Evolutionary conservation across 2,797 vertebrate species (phyloP).

Genomic region (Pterois miles): DNA sequence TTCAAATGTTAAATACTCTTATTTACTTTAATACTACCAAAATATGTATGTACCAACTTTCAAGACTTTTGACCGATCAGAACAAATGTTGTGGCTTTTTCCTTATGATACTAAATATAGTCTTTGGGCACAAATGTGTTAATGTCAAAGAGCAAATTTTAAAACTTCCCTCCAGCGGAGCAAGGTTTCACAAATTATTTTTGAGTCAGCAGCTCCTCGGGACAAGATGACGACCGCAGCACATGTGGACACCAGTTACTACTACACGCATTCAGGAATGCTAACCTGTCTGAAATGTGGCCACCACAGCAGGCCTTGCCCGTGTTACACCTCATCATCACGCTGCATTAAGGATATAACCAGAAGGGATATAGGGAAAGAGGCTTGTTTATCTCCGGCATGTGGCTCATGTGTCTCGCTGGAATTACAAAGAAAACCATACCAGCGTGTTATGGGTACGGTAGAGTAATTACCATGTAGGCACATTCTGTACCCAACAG

Average conservation of each 20-base stretch:
- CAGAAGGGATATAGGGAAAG: neutral
- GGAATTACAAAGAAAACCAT: constrained; percentile 32
- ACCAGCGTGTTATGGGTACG: neutral
- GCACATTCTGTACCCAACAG: neutral
- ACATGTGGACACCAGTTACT: neutral
- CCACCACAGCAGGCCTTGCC: constrained; percentile 16
- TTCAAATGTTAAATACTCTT: too few species aligned
- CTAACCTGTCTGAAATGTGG: constrained; percentile 25
- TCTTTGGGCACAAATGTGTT: too few species aligned
- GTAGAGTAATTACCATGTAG: constrained; percentile 1
- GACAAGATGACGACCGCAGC: neutral
- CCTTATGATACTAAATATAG: too few species aligned
- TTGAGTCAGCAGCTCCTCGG: constrained; percentile 17
- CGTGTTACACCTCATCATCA: constrained; percentile 27
- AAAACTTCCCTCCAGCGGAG: neutral
- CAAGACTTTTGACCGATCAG: too few species aligned
- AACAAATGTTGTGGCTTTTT: too few species aligned
- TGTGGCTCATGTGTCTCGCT: neutral
- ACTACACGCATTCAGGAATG: neutral
- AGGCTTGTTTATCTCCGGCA: constrained; percentile 6
- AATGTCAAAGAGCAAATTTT: neutral
- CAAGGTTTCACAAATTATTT: neutral
- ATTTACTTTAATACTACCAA: too few species aligned
- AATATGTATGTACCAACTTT: too few species aligned
- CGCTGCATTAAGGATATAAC: constrained; percentile 21